Evolutionary conservation across 2,113 vertebrate species (phyloP).

Genomic region (Rattus rattus): DNA sequence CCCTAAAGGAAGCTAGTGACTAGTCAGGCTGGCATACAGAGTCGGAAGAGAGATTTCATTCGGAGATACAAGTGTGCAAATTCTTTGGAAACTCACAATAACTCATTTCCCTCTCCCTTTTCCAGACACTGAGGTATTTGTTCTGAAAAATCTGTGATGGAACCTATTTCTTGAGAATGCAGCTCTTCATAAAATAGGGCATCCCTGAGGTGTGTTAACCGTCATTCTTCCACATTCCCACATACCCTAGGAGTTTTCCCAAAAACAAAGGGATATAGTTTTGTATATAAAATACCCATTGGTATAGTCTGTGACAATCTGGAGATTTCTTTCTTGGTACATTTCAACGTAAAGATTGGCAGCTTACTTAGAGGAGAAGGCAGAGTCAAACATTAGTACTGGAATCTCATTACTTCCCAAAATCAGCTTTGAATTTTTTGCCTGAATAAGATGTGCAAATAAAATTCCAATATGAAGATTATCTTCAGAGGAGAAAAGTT

Average conservation of each 20-base stretch:
- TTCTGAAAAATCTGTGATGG: neutral
- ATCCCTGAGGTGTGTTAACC: neutral
- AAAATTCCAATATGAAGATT: slow-evolving; percentile 33
- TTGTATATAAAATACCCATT: neutral
- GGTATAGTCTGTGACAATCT: neutral
- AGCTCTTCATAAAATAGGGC: neutral
- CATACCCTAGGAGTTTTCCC: neutral
- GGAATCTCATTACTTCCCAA: neutral
- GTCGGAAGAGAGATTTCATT: neutral
- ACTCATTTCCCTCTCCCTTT: neutral
- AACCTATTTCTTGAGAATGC: neutral
- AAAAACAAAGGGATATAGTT: neutral
- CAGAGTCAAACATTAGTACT: neutral
- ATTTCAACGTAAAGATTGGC: slow-evolving; percentile 33
- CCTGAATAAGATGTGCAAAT: slow-evolving; percentile 14
- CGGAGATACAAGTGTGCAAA: neutral
- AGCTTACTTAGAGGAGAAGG: neutral
- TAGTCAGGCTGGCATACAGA: neutral
- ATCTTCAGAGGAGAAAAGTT: neutral
- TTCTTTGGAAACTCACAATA: neutral
- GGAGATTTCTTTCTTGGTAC: neutral
- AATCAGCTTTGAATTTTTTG: slow-evolving; percentile 23
- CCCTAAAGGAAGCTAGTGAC: neutral
- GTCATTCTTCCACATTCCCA: neutral
- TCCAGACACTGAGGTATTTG: neutral